phyloP scores from a whole-genome alignment of 1,140 invertebrate species.

The Listronotus oregonensis region DNA sequence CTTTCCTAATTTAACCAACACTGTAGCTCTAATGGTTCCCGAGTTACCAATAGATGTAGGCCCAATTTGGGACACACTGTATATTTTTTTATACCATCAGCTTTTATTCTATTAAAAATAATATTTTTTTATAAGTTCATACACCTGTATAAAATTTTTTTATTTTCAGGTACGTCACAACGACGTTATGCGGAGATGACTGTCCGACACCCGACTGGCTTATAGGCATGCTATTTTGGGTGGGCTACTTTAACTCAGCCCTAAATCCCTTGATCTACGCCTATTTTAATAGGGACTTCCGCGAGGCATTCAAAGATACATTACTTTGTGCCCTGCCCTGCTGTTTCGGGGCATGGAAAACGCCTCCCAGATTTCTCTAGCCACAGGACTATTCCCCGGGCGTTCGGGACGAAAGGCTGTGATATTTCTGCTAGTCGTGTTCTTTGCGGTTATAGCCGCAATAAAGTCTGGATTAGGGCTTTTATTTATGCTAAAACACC shows the following conservation, averaged over 20 bases:
- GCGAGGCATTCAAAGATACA: constrained; percentile 94
- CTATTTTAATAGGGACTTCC: constrained; percentile 97
- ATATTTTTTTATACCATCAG: too few relatives aligned
- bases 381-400: constrained; percentile 46
- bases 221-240: constrained; percentile 81
- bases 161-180: constrained; percentile 79
- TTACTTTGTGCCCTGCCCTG: constrained; percentile 82
- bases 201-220: constrained; percentile 84
- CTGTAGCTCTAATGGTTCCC: too few relatives aligned
- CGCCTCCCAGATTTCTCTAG: constrained; percentile 54
- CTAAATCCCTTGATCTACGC: constrained; percentile 96
- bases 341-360: constrained; percentile 60
- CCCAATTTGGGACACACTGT: too few relatives aligned
- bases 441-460: too few relatives aligned
- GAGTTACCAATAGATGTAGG: too few relatives aligned
- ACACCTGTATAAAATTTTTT: too few relatives aligned
- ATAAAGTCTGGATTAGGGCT: too few relatives aligned
- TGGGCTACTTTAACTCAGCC: constrained; percentile 93
- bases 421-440: constrained; percentile 19
- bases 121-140: too few relatives aligned
- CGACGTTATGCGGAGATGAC: constrained; percentile 76
- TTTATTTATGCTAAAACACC: background rate
- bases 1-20: too few relatives aligned
- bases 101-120: too few relatives aligned
- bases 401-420: constrained; percentile 47